A percentile compares a stretch with the other conserved stretches of the same genome.
Evolutionary conservation across 2,113 vertebrate species (phyloP).

Genomic region (Lophura nycthemera): DNA sequence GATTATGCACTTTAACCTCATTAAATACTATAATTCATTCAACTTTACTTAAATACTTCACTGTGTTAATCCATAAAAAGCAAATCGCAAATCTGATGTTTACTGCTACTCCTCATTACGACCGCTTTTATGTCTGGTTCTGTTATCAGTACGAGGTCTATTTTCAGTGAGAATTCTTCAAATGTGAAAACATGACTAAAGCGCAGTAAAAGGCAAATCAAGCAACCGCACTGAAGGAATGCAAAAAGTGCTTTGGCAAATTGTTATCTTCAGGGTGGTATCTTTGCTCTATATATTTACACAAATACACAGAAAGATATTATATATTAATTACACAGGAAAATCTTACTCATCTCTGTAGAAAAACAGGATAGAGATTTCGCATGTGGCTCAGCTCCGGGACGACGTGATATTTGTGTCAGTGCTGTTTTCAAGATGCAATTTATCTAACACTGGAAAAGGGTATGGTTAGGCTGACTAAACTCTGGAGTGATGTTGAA

Average conservation of each 20-base stretch:
- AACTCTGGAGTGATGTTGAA: constrained; percentile 76
- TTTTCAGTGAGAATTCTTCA: constrained; percentile 42
- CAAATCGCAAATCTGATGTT: not conserved
- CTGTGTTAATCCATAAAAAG: not conserved
- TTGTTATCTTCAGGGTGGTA: constrained; percentile 39
- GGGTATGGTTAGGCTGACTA: constrained; percentile 83
- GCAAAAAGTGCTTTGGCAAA: not conserved
- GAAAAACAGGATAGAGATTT: constrained; percentile 78
- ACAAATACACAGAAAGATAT: constrained; percentile 60
- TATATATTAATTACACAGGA: constrained; percentile 75
- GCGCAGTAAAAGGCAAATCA: constrained; percentile 4
- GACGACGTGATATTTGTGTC: constrained; percentile 68
- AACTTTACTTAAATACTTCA: not conserved
- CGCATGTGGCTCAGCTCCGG: constrained; percentile 60
- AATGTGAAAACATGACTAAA: constrained; percentile 44
- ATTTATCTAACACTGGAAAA: constrained; percentile 79
- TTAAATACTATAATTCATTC: not conserved
- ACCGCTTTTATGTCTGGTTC: not conserved
- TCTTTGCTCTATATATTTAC: constrained; percentile 59
- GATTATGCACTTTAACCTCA: not conserved
- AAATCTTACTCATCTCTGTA: constrained; percentile 83
- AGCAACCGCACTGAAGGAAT: constrained; percentile 43
- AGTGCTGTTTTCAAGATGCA: constrained; percentile 78
- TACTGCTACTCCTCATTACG: not conserved
- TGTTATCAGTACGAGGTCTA: not conserved